Conservation (phyloP, 2,797 vertebrate genomes). For the Semotilus atromaculatus region DNA sequence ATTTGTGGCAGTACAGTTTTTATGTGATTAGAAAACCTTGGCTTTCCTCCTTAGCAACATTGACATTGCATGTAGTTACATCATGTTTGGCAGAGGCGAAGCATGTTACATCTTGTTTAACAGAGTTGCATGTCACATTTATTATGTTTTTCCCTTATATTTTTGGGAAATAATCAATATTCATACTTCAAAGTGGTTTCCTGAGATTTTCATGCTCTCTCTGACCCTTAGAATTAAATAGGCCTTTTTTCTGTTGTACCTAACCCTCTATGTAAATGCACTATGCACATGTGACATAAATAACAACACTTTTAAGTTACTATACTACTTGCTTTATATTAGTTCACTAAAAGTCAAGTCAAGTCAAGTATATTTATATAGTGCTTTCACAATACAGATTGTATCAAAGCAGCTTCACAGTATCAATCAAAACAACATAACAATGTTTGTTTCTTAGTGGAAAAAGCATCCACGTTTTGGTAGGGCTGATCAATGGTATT, state of each 20-base stretch:
- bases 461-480: too few species aligned
- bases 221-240: too few species aligned
- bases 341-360: too few species aligned
- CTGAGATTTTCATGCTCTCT: not conserved
- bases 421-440: too few species aligned
- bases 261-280: too few species aligned
- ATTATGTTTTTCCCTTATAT: not conserved
- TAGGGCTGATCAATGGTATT: too few species aligned
- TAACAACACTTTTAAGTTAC: not conserved
- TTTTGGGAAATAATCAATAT: not conserved
- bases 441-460: too few species aligned
- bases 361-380: too few species aligned
- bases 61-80: constrained; percentile 29
- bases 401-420: too few species aligned
- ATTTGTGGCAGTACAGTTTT: not conserved
- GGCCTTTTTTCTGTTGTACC: too few species aligned
- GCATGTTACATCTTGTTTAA: constrained; percentile 12
- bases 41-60: constrained; percentile 16
- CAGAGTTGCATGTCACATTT: constrained; percentile 14
- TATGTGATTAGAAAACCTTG: not conserved
- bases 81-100: constrained; percentile 26
- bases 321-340: not conserved
- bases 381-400: too few species aligned
- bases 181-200: not conserved
- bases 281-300: not conserved